phyloP scores from a whole-genome alignment of 2,888 invertebrate species.

The Drosophila emarginata region DNA sequence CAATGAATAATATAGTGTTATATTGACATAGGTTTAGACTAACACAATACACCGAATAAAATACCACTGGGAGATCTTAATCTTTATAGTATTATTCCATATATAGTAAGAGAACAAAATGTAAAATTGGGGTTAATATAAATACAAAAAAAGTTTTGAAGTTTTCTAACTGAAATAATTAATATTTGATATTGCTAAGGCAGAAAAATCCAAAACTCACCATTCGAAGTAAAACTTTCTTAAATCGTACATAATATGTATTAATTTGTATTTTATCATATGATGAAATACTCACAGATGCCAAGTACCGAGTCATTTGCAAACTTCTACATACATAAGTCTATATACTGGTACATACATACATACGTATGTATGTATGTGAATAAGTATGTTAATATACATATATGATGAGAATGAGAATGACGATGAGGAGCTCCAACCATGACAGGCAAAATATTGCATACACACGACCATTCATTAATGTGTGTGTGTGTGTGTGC shows the following conservation, averaged over 20 bases:
- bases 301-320: slow-evolving; percentile 22
- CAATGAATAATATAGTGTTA: too few relatives aligned
- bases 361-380: background rate
- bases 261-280: slow-evolving; percentile 1
- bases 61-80: too few relatives aligned
- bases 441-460: slow-evolving; percentile 18
- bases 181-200: too few relatives aligned
- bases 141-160: too few relatives aligned
- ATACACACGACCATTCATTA: slow-evolving; percentile 29
- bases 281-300: slow-evolving; percentile 26
- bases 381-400: background rate
- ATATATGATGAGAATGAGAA: background rate
- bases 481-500: slow-evolving; percentile 5
- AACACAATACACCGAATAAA: too few relatives aligned
- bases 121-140: too few relatives aligned
- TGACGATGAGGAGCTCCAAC: background rate
- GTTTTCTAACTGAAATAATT: too few relatives aligned
- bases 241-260: background rate
- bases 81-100: too few relatives aligned
- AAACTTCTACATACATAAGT: slow-evolving; percentile 3
- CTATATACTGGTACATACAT: background rate
- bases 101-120: too few relatives aligned
- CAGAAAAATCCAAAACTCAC: too few relatives aligned
- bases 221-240: too few relatives aligned
- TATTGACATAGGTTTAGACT: too few relatives aligned